A percentile compares a stretch with the other conserved stretches of the same genome.
These are phyloP conservation scores for Ostrea denselamellosa DNA, from an alignment of 1,140 invertebrate genomes.

Conservation along the genomic window DNA sequence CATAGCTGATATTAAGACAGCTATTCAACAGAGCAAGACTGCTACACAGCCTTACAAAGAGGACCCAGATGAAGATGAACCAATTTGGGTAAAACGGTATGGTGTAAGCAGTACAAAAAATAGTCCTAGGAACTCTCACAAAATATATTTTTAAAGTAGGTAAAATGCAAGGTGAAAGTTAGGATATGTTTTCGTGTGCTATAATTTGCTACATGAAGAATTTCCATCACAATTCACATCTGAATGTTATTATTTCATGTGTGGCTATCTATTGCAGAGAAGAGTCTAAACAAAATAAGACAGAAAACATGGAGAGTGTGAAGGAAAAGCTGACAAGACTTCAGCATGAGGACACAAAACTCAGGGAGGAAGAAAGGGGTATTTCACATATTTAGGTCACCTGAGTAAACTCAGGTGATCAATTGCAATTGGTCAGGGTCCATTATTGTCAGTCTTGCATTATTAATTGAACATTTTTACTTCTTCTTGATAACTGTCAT, in stretches of 20 bases:
- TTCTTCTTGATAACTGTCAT: too few relatives aligned
- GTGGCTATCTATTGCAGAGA: conserved; percentile 7
- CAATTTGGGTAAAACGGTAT: conserved; percentile 79
- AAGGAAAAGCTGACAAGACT: conserved; percentile 66
- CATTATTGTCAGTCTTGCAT: too few relatives aligned
- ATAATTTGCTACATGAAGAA: neutral
- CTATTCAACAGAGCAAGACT: conserved; percentile 86
- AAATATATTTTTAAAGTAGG: neutral
- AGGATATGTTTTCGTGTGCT: neutral
- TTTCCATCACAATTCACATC: neutral
- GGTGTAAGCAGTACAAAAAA: neutral
- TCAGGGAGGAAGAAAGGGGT: conserved; percentile 62
- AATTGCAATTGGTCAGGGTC: neutral
- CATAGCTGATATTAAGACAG: conserved; percentile 89
- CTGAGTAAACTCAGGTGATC: too few relatives aligned
- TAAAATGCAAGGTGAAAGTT: neutral
- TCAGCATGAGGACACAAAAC: conserved; percentile 61
- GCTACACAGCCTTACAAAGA: conserved; percentile 68
- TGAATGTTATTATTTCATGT: neutral
- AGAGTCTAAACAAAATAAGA: conserved; percentile 43
- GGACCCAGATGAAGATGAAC: conserved; percentile 67
- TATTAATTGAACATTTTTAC: too few relatives aligned
- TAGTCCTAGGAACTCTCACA: neutral
- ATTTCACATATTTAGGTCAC: neutral
- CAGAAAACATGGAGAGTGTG: conserved; percentile 66